Base-by-base conservation (phyloP, 35 echinoderm and acorn worm genomes). In the Ophioderma brevispina region DNA sequence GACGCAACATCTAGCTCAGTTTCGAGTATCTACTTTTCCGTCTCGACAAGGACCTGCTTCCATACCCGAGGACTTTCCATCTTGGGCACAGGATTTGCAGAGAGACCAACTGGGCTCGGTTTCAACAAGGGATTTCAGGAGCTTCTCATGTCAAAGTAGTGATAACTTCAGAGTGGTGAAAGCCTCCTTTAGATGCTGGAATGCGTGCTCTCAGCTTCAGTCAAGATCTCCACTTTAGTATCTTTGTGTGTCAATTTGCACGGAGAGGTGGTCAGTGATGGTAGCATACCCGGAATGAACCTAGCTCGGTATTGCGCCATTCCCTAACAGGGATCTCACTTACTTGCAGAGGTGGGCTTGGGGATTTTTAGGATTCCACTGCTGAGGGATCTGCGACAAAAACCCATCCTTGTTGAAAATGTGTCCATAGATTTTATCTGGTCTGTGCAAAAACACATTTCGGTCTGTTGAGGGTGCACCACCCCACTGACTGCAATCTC, bases 391-490 rank as follows among this genome's bases (percentile, higher is more conserved):
- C 82, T 13, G 90, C 83, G n/a, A 42, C 76, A 32, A 85, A 64
- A 32, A 87, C 91, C 31, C 83, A 17, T 18, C 52, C 56, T n/a
- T 31, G 87, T n/a, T 82, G 64, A 97, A 93, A 13, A 49, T 82
- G 39, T 97, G 95, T 23, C 90, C 85, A 80, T 94, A 94, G 40
- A 86, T 94, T 18, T 40, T 76, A 63, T 83, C 91, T 52, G 28
- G 55, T 1, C n/a, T 84, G 63, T 34, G 91, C 37, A 28, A 94
- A 89, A 4, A 32, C 88, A 38, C 91, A 94, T 94, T 0, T 79
- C 88, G 17, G n/a, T 35, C n/a, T 35, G 93, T 94, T 5, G 94
- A 88, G 35, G 42, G 38, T 13, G 63, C 86, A 32, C 81, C 39
- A 49, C 63, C 40, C n/a, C n/a, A n/a, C n/a, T 39, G 52, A 38